Percentiles rank a stretch among this genome's conserved stretches.
phyloP scores from a whole-genome alignment of 2,797 vertebrate genomes.

The Protonibea diacanthus region DNA sequence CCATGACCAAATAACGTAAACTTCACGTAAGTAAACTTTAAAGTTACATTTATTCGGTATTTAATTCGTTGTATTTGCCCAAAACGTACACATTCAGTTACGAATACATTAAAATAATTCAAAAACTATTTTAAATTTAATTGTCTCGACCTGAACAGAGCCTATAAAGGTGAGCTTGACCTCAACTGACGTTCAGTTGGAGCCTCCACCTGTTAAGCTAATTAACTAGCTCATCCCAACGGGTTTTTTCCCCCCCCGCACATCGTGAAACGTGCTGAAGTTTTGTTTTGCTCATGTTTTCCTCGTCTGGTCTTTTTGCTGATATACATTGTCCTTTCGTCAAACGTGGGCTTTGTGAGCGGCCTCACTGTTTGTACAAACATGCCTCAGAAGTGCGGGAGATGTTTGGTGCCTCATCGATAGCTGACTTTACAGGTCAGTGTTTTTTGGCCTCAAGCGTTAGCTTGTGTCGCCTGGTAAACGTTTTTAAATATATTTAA shows the following conservation, averaged over 20 bases:
- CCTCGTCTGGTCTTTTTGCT: conserved; percentile 79
- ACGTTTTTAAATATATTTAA: background rate
- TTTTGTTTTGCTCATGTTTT: conserved; percentile 79
- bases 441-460: background rate
- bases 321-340: conserved; percentile 73
- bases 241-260: too few relatives aligned
- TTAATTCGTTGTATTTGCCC: background rate
- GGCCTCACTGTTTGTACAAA: conserved; percentile 85
- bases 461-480: background rate
- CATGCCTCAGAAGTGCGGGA: conserved; percentile 63
- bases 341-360: conserved; percentile 69
- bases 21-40: too few relatives aligned
- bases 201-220: conserved; percentile 6
- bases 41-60: background rate
- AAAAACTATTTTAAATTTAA: too few relatives aligned
- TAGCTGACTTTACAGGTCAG: conserved; percentile 59
- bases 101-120: too few relatives aligned
- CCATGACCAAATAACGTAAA: background rate
- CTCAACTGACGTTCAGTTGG: background rate
- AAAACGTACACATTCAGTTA: background rate
- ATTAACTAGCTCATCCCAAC: background rate
- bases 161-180: conserved; percentile 34
- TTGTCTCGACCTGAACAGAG: background rate
- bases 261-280: background rate
- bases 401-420: conserved; percentile 19